Conservation (phyloP, 2,113 vertebrate species). For the Brachyhypopomus gauderio region DNA sequence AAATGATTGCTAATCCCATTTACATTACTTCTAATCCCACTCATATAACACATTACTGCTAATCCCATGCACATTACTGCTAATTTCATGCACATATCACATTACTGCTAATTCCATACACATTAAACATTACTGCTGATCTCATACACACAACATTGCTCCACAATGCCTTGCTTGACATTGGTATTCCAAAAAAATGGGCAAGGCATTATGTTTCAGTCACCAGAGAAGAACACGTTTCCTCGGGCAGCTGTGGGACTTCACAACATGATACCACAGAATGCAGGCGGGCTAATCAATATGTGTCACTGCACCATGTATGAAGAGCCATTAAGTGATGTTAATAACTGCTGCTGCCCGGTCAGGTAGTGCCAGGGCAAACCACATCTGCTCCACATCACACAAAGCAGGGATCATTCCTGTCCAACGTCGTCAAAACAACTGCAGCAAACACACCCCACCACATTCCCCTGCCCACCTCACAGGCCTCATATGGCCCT, state of each 20-base stretch:
- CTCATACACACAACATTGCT: too few relatives aligned
- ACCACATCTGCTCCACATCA: constrained; percentile 37
- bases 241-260: too few relatives aligned
- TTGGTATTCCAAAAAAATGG: not conserved
- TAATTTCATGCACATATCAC: too few relatives aligned
- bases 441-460: constrained; percentile 59
- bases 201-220: not conserved
- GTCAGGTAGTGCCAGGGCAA: not conserved
- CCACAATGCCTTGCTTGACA: not conserved
- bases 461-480: constrained; percentile 38
- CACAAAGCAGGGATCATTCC: constrained; percentile 24
- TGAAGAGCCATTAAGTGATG: not conserved
- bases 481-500: constrained; percentile 72
- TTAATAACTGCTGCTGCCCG: not conserved
- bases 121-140: too few relatives aligned
- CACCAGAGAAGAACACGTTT: not conserved
- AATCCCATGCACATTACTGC: too few relatives aligned
- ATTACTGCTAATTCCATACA: too few relatives aligned
- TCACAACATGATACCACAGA: too few relatives aligned
- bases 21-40: too few relatives aligned
- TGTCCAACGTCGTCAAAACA: constrained; percentile 55
- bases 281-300: too few relatives aligned
- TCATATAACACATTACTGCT: too few relatives aligned
- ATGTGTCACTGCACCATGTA: not conserved
- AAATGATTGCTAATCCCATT: too few relatives aligned